Evolutionary conservation across 2,797 vertebrate genomes (phyloP).

Genomic region (Fringilla coelebs): DNA sequence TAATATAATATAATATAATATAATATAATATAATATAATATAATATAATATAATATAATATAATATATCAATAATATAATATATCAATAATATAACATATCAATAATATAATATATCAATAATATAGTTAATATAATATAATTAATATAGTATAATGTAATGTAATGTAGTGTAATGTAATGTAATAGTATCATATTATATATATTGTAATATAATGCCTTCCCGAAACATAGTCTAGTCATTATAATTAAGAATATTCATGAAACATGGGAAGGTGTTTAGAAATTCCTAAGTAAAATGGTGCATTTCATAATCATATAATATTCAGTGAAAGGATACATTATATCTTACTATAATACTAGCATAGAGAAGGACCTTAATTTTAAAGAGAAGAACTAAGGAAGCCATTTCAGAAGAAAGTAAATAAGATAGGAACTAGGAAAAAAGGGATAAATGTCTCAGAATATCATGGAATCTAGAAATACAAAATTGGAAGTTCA

Average conservation of each 20-base stretch:
- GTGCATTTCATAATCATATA: background rate
- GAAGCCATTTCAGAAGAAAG: background rate
- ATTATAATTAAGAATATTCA: background rate
- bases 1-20: too few species aligned
- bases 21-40: too few species aligned
- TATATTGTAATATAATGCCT: too few species aligned
- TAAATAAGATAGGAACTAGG: background rate
- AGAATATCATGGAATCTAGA: background rate
- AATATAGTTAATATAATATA: background rate
- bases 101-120: too few species aligned
- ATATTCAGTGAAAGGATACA: background rate
- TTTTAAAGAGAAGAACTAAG: background rate
- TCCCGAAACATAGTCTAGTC: background rate
- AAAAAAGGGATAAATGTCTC: background rate
- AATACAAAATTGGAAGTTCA: background rate
- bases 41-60: too few species aligned
- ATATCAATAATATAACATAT: too few species aligned
- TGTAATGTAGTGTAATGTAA: too few species aligned
- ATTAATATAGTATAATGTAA: too few species aligned
- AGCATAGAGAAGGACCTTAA: background rate
- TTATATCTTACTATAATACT: background rate
- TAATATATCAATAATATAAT: too few species aligned
- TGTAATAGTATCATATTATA: too few species aligned
- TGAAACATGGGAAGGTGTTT: background rate
- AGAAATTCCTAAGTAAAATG: background rate